These are phyloP conservation scores for Lucifuga dentata DNA, from an alignment of 2,113 vertebrate species.

Conservation along the genomic window DNA sequence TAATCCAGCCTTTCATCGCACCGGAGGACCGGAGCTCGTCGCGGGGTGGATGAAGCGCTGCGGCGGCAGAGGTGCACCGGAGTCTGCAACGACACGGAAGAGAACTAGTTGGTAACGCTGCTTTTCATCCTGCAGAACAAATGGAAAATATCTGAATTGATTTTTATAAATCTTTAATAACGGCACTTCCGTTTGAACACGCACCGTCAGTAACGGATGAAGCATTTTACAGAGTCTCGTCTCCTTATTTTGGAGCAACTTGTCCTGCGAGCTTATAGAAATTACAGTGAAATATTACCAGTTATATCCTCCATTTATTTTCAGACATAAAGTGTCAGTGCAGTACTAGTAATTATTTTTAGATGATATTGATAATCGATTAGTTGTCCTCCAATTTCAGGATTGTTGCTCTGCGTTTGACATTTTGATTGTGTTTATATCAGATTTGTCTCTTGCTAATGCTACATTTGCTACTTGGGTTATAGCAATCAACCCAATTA, in stretches of 20 bases:
- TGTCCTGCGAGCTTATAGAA: too few species aligned
- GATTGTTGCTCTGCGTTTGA: neutral
- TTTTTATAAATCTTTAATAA: neutral
- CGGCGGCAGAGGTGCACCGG: constrained; percentile 62
- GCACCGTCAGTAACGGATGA: constrained; percentile 22
- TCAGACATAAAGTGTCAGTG: neutral
- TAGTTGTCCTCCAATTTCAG: constrained; percentile 17
- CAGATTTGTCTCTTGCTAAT: neutral
- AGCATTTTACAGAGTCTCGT: constrained; percentile 26
- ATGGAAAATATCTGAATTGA: constrained; percentile 28
- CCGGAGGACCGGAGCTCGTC: constrained; percentile 50
- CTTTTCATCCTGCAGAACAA: constrained; percentile 50
- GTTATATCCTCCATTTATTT: too few species aligned
- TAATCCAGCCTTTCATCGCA: constrained; percentile 27
- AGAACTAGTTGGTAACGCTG: constrained; percentile 78
- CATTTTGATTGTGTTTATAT: neutral
- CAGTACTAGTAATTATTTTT: neutral
- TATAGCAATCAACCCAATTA: neutral
- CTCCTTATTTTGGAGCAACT: too few species aligned
- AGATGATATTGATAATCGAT: fast-evolving
- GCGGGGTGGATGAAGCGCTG: constrained; percentile 52
- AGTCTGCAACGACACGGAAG: constrained; percentile 71
- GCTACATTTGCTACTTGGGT: too few species aligned
- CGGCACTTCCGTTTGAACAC: neutral
- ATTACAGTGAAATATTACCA: too few species aligned